Conservation (phyloP, 2,113 vertebrate species). For the Sakesphorus luctuosus region DNA sequence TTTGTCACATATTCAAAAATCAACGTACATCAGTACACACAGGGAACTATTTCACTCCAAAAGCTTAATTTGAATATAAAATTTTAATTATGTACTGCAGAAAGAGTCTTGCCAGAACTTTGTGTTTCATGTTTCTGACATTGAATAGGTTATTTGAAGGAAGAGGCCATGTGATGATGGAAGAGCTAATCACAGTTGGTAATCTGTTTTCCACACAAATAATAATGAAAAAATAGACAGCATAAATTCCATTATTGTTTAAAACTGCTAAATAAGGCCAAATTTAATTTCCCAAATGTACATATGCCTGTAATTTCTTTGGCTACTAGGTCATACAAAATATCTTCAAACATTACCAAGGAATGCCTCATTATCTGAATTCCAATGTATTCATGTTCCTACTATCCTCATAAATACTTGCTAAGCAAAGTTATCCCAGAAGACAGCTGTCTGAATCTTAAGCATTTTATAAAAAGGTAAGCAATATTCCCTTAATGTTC, state of each 20-base stretch:
- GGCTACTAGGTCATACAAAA: not conserved
- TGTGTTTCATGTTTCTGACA: not conserved
- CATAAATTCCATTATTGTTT: not conserved
- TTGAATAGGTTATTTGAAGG: constrained; percentile 20
- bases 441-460: not conserved
- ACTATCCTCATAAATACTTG: not conserved
- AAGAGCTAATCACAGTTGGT: not conserved
- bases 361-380: not conserved
- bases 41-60: not conserved
- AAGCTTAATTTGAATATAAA: not conserved
- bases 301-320: not conserved
- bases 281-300: not conserved
- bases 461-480: not conserved
- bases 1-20: constrained; percentile 6
- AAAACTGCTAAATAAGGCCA: not conserved
- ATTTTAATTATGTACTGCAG: not conserved
- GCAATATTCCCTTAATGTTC: not conserved
- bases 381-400: not conserved
- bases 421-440: not conserved
- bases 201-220: constrained; percentile 31
- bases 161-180: not conserved
- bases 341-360: not conserved
- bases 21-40: not conserved
- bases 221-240: not conserved
- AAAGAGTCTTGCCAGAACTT: not conserved